Base-by-base conservation (phyloP, 2,888 invertebrate genomes). In the Taphrorychus bicolor region DNA sequence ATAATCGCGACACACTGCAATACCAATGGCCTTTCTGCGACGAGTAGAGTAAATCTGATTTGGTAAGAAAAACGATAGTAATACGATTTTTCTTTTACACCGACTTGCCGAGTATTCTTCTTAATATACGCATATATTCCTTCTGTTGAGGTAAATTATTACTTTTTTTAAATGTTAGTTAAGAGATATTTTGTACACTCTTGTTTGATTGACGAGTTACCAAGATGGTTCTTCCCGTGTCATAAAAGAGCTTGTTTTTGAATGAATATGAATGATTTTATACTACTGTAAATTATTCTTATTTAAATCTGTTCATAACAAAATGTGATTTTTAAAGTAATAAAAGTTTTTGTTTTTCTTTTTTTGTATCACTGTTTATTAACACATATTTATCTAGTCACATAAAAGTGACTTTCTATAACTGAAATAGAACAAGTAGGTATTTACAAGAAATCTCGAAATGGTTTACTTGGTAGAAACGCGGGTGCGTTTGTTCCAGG, bases 401-500 rank as follows among this genome's bases (percentile, higher is more conserved):
- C n/a, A n/a, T n/a, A n/a, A n/a, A n/a, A n/a, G n/a, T n/a, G n/a
- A n/a, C n/a, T n/a, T n/a, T n/a, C n/a, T n/a, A n/a, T n/a, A n/a
- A n/a, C n/a, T n/a, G n/a, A n/a, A n/a, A n/a, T n/a, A n/a, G n/a
- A n/a, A n/a, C n/a, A n/a, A n/a, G n/a, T n/a, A n/a, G 32, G 7
- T 32, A 32, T 32, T 32, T 32, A 32, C 32, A 32, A 32, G n/a
- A n/a, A n/a, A n/a, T n/a, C n/a, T 32, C 32, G 3, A 32, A 32
- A 3, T 32, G 11, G 9, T 45, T 45, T 48, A 99, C 85, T 99
- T 99, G 1, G 98, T 98, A 2, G 95, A 93, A 42, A 93, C 91
- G 76, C 99, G 86, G n/a, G 97, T 97, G 75, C 94, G 91, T 78
- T 91, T 95, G 79, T 97, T 93, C 99, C 99, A 99, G 1, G 96